Base-by-base conservation (phyloP, 2,797 vertebrate species). In the Acridotheres tristis region DNA sequence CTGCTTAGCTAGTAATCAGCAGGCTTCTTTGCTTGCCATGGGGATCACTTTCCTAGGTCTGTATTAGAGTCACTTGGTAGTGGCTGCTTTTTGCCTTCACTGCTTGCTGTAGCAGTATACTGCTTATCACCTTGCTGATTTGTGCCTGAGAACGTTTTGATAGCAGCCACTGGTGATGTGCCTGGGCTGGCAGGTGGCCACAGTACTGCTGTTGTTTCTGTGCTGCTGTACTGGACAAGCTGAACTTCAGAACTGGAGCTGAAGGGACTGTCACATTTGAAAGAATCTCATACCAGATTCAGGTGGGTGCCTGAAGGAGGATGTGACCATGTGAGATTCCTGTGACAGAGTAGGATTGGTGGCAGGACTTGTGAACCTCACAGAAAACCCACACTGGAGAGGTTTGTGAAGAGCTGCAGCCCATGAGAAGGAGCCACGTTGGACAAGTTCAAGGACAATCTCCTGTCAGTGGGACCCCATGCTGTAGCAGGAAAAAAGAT, bases 401-500 rank as follows among this genome's bases (percentile, higher is more conserved):
- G 40, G 40, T 48, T 61, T 12, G 17, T 26, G 16, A 54, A 34
- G 30, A 86, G 11, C 25, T 40, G n/a, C 40, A 68, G 47, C 47
- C 47, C 40, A 14, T 30, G 40, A 40, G 25, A 12, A 30, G 29
- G 30, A 62, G 2, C 20, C 16, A 12, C 11, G 4, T 7, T 34
- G 29, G 20, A 54, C 20, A 40, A 26, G 29, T 77, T 30, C 13
- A 17, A 30, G 29, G n/a, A 59, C 13, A 19, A 29, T 59, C 38
- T 85, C 40, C 71, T 2, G 0, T 36, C 13, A 7, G 5, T 38
- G 23, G 5, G 19, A 53, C 11, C 19, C 11, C 11, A 14, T 0
- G 0, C n/a, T 53, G 34, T 23, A 40, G 48, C 40, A 61, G 29
- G 9, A 23, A 13, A 48, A 69, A 62, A 55, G 30, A 62, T 26